A percentile compares a stretch with the other conserved stretches of the same genome.
Conservation (phyloP, 1,140 invertebrate genomes). For the Doryteuthis pealeii region DNA sequence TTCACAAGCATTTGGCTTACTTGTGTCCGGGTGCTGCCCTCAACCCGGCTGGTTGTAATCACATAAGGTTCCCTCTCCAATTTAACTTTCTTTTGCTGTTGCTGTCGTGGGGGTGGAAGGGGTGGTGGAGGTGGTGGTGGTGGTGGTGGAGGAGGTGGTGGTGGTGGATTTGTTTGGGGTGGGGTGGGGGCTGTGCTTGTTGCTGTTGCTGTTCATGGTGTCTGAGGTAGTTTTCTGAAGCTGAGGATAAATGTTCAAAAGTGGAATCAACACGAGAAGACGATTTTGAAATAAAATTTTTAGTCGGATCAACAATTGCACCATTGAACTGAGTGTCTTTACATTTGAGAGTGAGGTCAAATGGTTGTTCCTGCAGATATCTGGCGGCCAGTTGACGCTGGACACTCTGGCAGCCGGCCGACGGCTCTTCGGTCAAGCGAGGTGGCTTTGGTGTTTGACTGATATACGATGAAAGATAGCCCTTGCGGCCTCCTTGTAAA, state of each 20-base stretch:
- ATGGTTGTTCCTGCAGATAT: constrained; percentile 8
- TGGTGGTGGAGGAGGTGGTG: constrained; percentile 14
- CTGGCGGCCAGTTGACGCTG: constrained; percentile 6
- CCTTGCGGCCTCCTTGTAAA: not conserved
- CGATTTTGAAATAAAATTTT: constrained; percentile 11
- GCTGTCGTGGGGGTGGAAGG: not conserved
- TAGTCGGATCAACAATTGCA: constrained; percentile 5
- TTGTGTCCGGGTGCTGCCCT: not conserved
- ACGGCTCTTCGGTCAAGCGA: constrained; percentile 8
- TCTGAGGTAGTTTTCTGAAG: constrained; percentile 14
- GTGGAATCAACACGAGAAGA: constrained; percentile 10
- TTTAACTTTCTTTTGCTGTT: constrained; percentile 5
- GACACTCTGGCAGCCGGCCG: not conserved
- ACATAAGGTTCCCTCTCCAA: constrained; percentile 5
- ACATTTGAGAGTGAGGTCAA: constrained; percentile 15
- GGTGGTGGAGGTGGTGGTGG: constrained; percentile 15
- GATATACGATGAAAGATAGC: constrained; percentile 9
- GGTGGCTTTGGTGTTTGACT: constrained; percentile 4
- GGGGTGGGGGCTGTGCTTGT: not conserved
- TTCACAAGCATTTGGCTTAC: constrained; percentile 4
- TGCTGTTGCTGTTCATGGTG: constrained; percentile 7
- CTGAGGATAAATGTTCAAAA: constrained; percentile 8
- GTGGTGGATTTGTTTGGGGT: not conserved
- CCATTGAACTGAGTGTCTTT: constrained; percentile 6
- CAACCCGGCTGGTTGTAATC: not conserved